phyloP scores from a whole-genome alignment of 2,797 vertebrate species.

The Hylomyscus alleni region DNA sequence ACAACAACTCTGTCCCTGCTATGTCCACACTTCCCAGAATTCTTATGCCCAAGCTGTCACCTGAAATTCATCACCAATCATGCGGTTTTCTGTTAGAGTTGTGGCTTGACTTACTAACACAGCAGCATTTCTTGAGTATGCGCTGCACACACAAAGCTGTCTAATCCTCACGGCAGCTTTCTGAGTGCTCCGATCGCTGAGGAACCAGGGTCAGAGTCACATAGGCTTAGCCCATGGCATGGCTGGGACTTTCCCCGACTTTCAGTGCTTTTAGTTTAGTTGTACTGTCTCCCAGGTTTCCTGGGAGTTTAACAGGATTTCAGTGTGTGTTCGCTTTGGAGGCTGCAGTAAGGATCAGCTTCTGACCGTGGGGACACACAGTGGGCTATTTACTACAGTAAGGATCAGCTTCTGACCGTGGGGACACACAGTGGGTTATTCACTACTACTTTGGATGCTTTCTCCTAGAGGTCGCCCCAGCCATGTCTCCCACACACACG shows the following conservation, averaged over 20 bases:
- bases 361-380: neutral
- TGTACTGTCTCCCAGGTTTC: neutral
- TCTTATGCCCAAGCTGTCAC: neutral
- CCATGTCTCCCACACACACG: too few species aligned
- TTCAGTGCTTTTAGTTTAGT: neutral
- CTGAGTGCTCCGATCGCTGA: neutral
- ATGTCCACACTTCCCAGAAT: neutral
- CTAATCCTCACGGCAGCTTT: neutral
- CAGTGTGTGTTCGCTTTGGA: neutral
- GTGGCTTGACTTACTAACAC: neutral
- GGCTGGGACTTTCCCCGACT: neutral
- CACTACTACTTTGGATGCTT: neutral
- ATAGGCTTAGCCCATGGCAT: neutral
- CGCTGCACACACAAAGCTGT: neutral
- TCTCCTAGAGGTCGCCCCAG: neutral
- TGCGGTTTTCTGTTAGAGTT: constrained; percentile 44
- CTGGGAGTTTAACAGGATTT: neutral
- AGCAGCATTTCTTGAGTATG: neutral
- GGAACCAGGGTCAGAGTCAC: constrained; percentile 11
- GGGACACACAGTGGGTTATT: neutral
- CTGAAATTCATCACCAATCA: neutral
- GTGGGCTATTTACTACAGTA: neutral
- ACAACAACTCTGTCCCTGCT: neutral
- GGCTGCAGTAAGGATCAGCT: neutral
- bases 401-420: neutral